phyloP scores from a whole-genome alignment of 2,888 invertebrate species.

The Ariolimax columbianus region DNA sequence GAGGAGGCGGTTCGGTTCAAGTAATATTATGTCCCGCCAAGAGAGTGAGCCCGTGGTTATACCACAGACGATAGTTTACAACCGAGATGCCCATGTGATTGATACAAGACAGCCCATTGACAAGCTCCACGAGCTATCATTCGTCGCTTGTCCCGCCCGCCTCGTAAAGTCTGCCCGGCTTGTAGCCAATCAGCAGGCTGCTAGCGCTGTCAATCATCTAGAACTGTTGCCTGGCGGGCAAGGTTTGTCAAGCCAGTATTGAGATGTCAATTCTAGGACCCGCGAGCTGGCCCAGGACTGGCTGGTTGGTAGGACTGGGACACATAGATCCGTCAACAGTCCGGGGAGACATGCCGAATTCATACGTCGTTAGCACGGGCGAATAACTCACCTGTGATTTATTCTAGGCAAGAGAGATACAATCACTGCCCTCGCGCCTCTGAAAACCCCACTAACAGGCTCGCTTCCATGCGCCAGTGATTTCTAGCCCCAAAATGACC shows the following conservation, averaged over 20 bases:
- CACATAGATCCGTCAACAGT: constrained; percentile 25
- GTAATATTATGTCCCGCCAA: constrained; percentile 43
- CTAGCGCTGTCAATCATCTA: constrained; percentile 1
- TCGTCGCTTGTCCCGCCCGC: constrained; percentile 28
- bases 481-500: constrained; percentile 5
- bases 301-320: constrained; percentile 15
- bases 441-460: not conserved
- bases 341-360: constrained; percentile 7
- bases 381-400: constrained; percentile 33
- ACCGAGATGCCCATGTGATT: not conserved
- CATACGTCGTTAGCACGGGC: constrained; percentile 20
- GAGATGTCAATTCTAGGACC: constrained; percentile 32
- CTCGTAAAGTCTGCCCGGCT: not conserved
- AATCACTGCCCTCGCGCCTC: constrained; percentile 14
- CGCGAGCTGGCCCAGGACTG: constrained; percentile 2
- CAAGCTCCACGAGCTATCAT: not conserved
- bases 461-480: constrained; percentile 12
- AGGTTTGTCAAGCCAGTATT: constrained; percentile 24
- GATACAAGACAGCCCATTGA: constrained; percentile 11
- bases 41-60: not conserved
- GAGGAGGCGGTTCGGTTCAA: constrained; percentile 45
- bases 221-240: not conserved
- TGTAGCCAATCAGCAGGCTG: constrained; percentile 3
- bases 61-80: not conserved
- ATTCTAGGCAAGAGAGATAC: constrained; percentile 25